phyloP scores from a whole-genome alignment of 2,113 vertebrate genomes.

The Daubentonia madagascariensis region DNA sequence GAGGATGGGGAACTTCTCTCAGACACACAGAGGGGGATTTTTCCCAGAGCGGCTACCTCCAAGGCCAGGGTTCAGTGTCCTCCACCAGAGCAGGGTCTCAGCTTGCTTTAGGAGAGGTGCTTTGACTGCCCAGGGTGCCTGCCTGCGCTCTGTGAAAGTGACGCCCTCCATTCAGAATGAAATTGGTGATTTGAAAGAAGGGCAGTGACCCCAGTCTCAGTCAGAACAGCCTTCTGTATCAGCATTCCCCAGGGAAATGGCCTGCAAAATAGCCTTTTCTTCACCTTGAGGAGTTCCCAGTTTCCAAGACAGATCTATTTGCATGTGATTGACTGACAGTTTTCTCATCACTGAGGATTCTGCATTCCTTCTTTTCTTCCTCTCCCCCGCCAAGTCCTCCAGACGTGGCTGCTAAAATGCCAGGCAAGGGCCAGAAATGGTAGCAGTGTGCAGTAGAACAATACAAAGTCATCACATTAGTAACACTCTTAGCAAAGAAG shows the following conservation, averaged over 20 bases:
- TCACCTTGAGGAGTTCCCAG: background rate
- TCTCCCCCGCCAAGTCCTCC: background rate
- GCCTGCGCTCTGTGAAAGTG: background rate
- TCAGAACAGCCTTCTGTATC: background rate
- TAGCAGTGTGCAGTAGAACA: background rate
- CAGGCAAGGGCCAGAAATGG: background rate
- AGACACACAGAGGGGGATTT: background rate
- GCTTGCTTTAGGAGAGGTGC: background rate
- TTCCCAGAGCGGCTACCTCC: background rate
- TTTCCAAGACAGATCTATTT: background rate
- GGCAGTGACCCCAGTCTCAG: background rate
- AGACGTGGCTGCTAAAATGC: background rate
- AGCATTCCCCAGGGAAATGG: background rate
- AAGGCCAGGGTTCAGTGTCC: background rate
- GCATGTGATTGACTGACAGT: background rate
- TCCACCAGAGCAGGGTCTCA: background rate
- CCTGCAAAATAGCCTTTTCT: background rate
- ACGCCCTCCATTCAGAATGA: background rate
- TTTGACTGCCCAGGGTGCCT: background rate
- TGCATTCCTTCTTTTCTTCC: background rate
- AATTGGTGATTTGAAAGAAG: background rate
- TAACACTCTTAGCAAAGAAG: slow-evolving; percentile 31
- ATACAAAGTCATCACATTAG: background rate
- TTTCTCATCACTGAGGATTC: background rate
- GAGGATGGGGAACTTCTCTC: background rate